Evolutionary conservation across 1,140 invertebrate genomes (phyloP).

Genomic region (Brachionus sp.): DNA sequence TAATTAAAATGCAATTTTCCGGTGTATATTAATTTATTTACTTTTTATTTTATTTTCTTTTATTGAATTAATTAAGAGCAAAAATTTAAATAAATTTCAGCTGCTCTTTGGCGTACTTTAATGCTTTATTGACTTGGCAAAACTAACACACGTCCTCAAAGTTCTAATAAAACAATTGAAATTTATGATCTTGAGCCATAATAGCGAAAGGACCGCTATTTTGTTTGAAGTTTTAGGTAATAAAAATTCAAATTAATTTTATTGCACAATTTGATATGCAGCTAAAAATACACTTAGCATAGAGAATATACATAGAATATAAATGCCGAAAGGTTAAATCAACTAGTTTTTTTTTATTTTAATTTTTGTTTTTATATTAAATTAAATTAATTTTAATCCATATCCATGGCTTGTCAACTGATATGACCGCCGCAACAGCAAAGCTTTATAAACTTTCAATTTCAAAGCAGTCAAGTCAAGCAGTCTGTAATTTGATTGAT

Average conservation of each 20-base stretch:
- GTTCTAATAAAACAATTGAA: not conserved
- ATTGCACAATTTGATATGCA: constrained; percentile 38
- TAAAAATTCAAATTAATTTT: not conserved
- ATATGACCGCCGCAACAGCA: not conserved
- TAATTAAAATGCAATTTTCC: constrained; percentile 38
- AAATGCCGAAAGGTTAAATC: not conserved
- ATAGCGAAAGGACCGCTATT: not conserved
- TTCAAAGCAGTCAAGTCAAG: constrained; percentile 11
- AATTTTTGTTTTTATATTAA: not conserved
- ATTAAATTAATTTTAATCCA: constrained; percentile 19
- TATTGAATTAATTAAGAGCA: constrained; percentile 30
- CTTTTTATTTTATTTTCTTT: not conserved
- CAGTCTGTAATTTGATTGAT: constrained; percentile 37
- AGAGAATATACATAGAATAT: not conserved
- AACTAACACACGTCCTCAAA: constrained; percentile 27
- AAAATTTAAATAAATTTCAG: constrained; percentile 19
- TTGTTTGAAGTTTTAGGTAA: not conserved
- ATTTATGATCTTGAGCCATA: not conserved
- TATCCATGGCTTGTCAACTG: not conserved
- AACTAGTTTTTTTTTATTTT: not conserved
- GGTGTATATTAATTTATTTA: not conserved
- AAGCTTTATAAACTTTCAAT: not conserved
- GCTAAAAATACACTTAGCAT: too few species aligned
- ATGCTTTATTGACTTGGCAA: constrained; percentile 22
- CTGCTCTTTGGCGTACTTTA: not conserved